Evolutionary conservation across 2,113 vertebrate genomes (phyloP).

Genomic region (Panurus biarmicus): DNA sequence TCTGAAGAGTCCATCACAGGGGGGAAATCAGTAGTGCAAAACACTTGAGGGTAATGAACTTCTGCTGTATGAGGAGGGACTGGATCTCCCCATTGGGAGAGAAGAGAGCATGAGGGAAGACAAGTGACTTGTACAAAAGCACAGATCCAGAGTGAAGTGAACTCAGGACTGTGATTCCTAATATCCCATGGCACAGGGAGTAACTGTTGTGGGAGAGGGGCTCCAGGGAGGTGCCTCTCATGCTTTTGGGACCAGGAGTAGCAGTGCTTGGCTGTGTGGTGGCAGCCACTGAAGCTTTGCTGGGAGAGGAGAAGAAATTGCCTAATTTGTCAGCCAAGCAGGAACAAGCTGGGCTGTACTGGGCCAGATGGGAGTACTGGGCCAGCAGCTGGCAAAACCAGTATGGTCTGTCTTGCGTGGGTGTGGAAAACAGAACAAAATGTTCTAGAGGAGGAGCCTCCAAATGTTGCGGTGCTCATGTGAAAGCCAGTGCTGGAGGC

Average conservation of each 20-base stretch:
- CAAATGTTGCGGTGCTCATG: not conserved
- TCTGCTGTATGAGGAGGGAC: not conserved
- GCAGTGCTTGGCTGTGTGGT: not conserved
- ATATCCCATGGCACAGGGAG: rapidly evolving
- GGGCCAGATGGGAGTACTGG: not conserved
- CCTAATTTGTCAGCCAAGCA: not conserved
- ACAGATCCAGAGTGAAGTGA: not conserved
- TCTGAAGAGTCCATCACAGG: not conserved
- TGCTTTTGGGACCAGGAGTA: not conserved
- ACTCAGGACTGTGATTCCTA: not conserved
- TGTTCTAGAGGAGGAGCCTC: not conserved
- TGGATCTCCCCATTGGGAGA: not conserved
- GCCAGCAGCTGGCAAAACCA: not conserved
- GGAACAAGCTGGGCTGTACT: not conserved
- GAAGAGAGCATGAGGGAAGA: not conserved
- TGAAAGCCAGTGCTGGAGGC: not conserved
- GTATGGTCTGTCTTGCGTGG: not conserved
- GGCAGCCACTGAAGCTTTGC: not conserved
- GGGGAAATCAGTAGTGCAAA: not conserved
- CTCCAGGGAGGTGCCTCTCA: not conserved
- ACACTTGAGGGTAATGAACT: not conserved
- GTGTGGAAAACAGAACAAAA: not conserved
- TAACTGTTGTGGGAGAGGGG: not conserved
- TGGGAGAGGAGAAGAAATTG: not conserved
- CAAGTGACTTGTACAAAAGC: not conserved